These are phyloP conservation scores for Platichthys flesus DNA, from an alignment of 2,113 vertebrate species.

Conservation along the genomic window DNA sequence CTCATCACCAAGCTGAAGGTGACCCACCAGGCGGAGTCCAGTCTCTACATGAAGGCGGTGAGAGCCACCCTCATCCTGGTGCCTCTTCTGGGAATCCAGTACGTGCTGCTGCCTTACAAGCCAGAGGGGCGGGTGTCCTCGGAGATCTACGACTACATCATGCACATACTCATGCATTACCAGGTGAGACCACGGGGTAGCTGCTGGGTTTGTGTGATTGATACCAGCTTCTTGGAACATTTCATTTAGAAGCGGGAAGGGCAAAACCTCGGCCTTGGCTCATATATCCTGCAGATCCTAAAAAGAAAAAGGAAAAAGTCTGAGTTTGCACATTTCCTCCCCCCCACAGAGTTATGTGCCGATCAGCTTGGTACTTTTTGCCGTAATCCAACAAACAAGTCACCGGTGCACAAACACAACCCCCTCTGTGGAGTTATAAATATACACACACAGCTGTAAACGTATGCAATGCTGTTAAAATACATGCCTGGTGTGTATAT, in stretches of 20 bases:
- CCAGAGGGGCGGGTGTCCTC: conserved; percentile 87
- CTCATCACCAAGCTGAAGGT: conserved; percentile 98
- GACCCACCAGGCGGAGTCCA: conserved; percentile 95
- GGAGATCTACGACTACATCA: conserved; percentile 96
- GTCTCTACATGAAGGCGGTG: conserved; percentile 98
- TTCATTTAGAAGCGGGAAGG: background rate
- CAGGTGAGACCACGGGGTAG: conserved; percentile 46
- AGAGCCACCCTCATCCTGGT: conserved; percentile 96
- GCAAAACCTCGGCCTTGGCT: background rate
- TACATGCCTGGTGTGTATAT: conserved; percentile 7
- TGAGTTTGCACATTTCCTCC: background rate
- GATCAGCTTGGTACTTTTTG: background rate
- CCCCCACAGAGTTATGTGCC: background rate
- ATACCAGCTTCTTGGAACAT: background rate
- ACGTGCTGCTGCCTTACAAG: conserved; percentile 92
- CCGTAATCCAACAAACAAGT: background rate
- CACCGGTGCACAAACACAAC: background rate
- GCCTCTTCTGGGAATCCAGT: conserved; percentile 94
- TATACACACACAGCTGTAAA: background rate
- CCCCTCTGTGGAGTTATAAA: background rate
- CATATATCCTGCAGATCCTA: too few species aligned
- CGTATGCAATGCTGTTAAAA: background rate
- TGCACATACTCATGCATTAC: conserved; percentile 95
- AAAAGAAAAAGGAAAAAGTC: too few species aligned
- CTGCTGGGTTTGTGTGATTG: too few species aligned